Evolutionary conservation across 2,113 vertebrate genomes (phyloP).

Genomic region (Empidonax alnorum): DNA sequence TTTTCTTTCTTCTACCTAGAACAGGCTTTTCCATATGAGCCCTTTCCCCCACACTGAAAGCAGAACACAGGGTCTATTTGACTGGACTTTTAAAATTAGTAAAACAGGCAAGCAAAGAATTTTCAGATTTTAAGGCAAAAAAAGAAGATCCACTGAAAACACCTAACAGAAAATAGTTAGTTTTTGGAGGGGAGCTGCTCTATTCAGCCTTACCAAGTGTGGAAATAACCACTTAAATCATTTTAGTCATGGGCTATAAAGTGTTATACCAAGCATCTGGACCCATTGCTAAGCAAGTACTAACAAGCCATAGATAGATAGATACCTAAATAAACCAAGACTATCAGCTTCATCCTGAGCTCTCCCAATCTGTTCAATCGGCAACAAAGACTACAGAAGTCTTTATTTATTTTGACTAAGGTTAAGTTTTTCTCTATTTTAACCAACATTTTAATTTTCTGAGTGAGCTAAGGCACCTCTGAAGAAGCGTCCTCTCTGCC

Average conservation of each 20-base stretch:
- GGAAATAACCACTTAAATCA: neutral
- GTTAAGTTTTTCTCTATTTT: neutral
- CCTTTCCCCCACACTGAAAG: neutral
- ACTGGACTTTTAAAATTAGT: neutral
- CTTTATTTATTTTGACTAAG: neutral
- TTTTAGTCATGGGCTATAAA: slow-evolving; percentile 2
- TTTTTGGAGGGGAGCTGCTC: neutral
- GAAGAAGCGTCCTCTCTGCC: neutral
- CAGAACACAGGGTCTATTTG: neutral
- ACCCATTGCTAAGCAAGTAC: neutral
- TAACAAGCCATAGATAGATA: neutral
- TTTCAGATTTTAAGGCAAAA: neutral
- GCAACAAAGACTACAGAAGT: neutral
- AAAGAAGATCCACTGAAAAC: neutral
- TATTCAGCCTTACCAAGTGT: neutral
- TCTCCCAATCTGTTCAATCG: neutral
- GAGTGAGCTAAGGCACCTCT: neutral
- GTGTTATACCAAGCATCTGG: neutral
- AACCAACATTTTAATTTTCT: neutral
- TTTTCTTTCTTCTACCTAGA: neutral
- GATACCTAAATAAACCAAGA: slow-evolving; percentile 39
- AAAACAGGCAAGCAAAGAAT: neutral
- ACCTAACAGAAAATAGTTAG: neutral
- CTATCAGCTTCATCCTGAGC: neutral
- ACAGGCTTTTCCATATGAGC: neutral